Evolutionary conservation across 2,888 invertebrate species (phyloP), one percentile per base, ranked within the genome.

Genomic region (Carabus problematicus): DNA sequence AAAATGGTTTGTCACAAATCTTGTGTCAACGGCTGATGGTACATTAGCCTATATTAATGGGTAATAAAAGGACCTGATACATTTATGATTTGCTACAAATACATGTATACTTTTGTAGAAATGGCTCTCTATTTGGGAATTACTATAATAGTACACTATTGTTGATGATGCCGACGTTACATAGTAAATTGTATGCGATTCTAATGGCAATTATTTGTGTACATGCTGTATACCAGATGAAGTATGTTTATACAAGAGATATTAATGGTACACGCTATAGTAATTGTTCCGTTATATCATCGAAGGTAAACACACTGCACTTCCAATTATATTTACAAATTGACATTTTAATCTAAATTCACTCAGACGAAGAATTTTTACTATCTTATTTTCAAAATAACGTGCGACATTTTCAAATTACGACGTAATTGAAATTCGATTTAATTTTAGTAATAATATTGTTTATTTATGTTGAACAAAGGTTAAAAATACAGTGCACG

Each of bases 31-130:
- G 12, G 29, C 52, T 12, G 58, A 60, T 52, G 42, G 19, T 29
- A 52, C 52, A 42, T 49, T 47, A 41, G 3, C 3, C 2, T 42
- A 16, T 39, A 18, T 67, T 16, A 67, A 67, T 40, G 60, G 60
- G 67, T 62, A 39, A 11, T 19, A 14, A 3, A 29, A 14, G 2
- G 6, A 29, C 29, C 6, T 56, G 9, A 54, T 12, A 8, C 4
- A 9, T 29, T 19, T 55, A 39, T 56, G 19, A n/a, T 39, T 29
- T n/a, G 19, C 7, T 56, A 56, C 4, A 29, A 1, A 45, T n/a
- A 45, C 43, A 58, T 49, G 8, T 49, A 52, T n/a, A n/a, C n/a
- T n/a, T 29, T 66, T 66, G 39, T 49, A 66, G 66, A 41, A 66
- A 66, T 66, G 59, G 12, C 45, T 59, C 45, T 14, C 8, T 67